Conservation (phyloP, 2,113 vertebrate species). For the Pipra filicauda region DNA sequence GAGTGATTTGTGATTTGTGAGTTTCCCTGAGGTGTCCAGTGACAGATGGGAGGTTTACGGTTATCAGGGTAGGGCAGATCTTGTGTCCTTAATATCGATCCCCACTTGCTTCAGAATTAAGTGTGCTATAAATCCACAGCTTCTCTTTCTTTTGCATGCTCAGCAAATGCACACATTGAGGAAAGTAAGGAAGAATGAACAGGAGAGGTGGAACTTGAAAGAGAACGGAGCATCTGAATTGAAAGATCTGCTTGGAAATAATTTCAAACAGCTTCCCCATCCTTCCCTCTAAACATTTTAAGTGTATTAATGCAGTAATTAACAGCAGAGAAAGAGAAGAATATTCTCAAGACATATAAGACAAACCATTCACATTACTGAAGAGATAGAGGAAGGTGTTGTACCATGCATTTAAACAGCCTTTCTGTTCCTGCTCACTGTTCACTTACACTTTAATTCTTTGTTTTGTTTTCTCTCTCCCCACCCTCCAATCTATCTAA, state of each 20-base stretch:
- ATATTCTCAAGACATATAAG: background rate
- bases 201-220: background rate
- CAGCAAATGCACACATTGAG: background rate
- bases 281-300: background rate
- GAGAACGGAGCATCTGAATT: background rate
- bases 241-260: conserved; percentile 1
- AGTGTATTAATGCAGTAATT: conserved; percentile 59
- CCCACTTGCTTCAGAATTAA: conserved; percentile 58
- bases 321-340: background rate
- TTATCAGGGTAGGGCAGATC: conserved; percentile 66
- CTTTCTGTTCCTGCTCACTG: background rate
- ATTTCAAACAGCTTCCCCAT: background rate
- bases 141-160: conserved; percentile 41
- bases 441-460: background rate
- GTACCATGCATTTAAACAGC: background rate
- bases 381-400: conserved; percentile 10
- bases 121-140: conserved; percentile 64
- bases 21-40: conserved; percentile 22
- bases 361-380: conserved; percentile 5
- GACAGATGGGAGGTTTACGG: conserved; percentile 61
- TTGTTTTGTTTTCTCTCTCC: background rate
- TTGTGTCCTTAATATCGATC: conserved; percentile 69
- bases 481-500: background rate
- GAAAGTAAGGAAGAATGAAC: background rate
- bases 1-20: background rate